Evolutionary conservation across 2,888 invertebrate genomes (phyloP).

Genomic region (Brachypalpus laphriformis): DNA sequence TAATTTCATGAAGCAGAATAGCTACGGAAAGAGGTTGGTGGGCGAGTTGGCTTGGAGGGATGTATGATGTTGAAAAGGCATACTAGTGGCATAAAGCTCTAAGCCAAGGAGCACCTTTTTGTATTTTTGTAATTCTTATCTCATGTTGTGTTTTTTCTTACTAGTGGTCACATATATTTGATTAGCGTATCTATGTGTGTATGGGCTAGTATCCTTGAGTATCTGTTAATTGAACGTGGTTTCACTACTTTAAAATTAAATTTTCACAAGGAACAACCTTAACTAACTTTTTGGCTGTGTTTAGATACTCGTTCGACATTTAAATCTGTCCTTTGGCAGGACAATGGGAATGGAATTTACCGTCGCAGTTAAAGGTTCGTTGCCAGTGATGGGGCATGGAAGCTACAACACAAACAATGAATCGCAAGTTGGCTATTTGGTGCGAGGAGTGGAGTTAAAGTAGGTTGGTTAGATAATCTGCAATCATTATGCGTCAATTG

Average conservation of each 20-base stretch:
- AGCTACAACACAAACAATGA: slow-evolving; percentile 44
- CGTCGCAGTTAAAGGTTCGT: neutral
- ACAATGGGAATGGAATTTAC: slow-evolving; percentile 47
- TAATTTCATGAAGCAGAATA: slow-evolving; percentile 59
- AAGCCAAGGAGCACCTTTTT: slow-evolving; percentile 17
- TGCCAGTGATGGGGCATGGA: neutral
- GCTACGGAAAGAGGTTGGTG: neutral
- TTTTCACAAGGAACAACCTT: slow-evolving; percentile 32
- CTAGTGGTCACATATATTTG: neutral
- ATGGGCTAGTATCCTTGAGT: neutral
- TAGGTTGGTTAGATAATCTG: slow-evolving; percentile 56
- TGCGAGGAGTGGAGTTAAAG: slow-evolving; percentile 27
- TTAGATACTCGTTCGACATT: slow-evolving; percentile 34
- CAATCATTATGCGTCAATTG: slow-evolving; percentile 71
- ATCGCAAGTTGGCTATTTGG: slow-evolving; percentile 33
- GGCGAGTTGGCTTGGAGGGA: neutral
- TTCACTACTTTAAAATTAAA: slow-evolving; percentile 46
- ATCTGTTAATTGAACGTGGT: slow-evolving; percentile 5
- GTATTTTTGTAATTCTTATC: neutral
- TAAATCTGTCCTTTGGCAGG: slow-evolving; percentile 35
- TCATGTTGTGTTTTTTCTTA: neutral
- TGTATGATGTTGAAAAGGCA: slow-evolving; percentile 5
- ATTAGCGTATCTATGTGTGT: neutral
- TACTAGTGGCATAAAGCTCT: slow-evolving; percentile 1
- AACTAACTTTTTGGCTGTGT: slow-evolving; percentile 18